A percentile compares a stretch with the other conserved stretches of the same genome.
Conservation (phyloP, 2,797 vertebrate species). For the Microcaecilia unicolor region DNA sequence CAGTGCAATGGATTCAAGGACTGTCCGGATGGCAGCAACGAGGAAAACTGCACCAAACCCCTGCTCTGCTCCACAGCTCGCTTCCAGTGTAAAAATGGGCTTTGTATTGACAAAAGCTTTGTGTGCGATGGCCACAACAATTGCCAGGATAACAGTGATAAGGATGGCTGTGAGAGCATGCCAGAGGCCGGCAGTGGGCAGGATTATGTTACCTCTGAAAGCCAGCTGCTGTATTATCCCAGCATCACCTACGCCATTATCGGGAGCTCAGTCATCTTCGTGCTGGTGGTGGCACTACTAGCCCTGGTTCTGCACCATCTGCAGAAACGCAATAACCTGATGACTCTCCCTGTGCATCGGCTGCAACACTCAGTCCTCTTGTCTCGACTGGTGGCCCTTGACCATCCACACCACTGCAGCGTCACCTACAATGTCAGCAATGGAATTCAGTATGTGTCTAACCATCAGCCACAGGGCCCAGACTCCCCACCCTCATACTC, state of each 20-base stretch:
- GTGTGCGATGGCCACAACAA: constrained; percentile 91
- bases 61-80: constrained; percentile 83
- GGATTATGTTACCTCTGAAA: constrained; percentile 85
- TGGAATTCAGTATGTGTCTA: constrained; percentile 78
- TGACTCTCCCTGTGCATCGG: constrained; percentile 78
- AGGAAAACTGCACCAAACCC: constrained; percentile 93
- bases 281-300: constrained; percentile 84
- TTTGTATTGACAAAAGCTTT: constrained; percentile 94
- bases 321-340: constrained; percentile 79
- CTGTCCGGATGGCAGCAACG: constrained; percentile 90
- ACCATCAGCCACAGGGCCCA: constrained; percentile 55
- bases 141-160: constrained; percentile 93
- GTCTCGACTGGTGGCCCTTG: constrained; percentile 86
- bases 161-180: constrained; percentile 81
- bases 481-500: constrained; percentile 91
- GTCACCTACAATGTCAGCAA: constrained; percentile 75
- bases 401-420: constrained; percentile 66
- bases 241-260: constrained; percentile 93
- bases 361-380: constrained; percentile 85
- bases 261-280: constrained; percentile 88
- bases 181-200: constrained; percentile 77
- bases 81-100: constrained; percentile 89
- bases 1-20: constrained; percentile 89
- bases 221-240: constrained; percentile 86
- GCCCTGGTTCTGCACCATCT: constrained; percentile 90